Conservation (phyloP, 92 coral and sea anemone species). For the Hydrozoanthus gracilis region DNA sequence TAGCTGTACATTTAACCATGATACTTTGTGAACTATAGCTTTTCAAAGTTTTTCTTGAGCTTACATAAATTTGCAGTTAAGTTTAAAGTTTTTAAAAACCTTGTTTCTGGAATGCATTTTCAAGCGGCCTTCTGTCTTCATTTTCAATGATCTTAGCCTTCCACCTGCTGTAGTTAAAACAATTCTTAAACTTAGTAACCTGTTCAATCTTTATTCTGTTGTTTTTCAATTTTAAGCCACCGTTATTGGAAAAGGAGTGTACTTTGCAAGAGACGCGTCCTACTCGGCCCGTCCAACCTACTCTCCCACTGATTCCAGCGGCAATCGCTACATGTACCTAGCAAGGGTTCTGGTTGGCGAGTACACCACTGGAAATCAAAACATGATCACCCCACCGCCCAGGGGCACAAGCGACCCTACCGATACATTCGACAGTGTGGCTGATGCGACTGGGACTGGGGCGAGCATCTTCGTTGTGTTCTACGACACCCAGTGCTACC, state of each 20-base stretch:
- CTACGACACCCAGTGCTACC: constrained; percentile 80
- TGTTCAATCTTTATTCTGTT: background rate
- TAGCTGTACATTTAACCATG: too few species aligned
- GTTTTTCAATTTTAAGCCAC: constrained; percentile 34
- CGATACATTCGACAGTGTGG: constrained; percentile 72
- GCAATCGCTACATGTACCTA: constrained; percentile 69
- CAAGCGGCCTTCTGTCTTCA: too few species aligned
- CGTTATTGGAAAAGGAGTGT: constrained; percentile 66
- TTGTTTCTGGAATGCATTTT: too few species aligned
- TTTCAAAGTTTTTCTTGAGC: too few species aligned
- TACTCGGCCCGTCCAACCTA: constrained; percentile 60
- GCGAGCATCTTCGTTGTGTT: constrained; percentile 81
- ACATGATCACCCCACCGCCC: constrained; percentile 65
- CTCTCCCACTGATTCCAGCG: constrained; percentile 58
- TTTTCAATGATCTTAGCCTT: too few species aligned
- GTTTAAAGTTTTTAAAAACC: too few species aligned
- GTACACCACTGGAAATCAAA: constrained; percentile 54
- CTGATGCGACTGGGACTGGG: constrained; percentile 27
- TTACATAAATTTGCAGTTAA: too few species aligned
- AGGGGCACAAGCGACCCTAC: constrained; percentile 48
- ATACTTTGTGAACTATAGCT: too few species aligned
- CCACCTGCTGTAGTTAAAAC: too few species aligned
- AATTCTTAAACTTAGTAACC: background rate
- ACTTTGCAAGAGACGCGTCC: constrained; percentile 71
- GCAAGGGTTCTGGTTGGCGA: constrained; percentile 79